These are phyloP conservation scores for Spermophilus dauricus DNA, from an alignment of 2,113 vertebrate genomes.

Conservation along the genomic window DNA sequence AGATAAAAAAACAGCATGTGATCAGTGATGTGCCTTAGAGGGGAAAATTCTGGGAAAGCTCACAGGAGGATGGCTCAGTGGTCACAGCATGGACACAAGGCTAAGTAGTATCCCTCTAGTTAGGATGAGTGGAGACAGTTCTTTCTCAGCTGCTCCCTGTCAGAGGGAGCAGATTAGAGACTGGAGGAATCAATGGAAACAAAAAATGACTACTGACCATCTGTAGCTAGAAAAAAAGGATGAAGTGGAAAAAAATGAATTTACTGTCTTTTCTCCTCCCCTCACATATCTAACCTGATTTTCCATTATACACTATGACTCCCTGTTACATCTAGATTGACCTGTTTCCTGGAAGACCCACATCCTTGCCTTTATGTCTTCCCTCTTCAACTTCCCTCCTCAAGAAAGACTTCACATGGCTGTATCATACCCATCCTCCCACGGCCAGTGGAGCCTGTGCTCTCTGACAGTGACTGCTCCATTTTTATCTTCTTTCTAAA, in stretches of 20 bases:
- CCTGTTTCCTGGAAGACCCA: background rate
- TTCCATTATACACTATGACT: background rate
- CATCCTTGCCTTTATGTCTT: background rate
- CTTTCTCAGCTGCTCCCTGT: background rate
- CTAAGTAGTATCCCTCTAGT: background rate
- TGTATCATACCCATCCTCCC: background rate
- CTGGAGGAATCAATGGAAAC: background rate
- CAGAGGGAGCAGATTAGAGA: background rate
- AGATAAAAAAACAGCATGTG: constrained; percentile 56
- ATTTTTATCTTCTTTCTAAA: background rate
- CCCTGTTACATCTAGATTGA: background rate
- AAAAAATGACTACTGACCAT: background rate
- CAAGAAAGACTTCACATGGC: background rate
- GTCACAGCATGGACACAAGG: background rate
- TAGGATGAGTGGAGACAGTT: background rate
- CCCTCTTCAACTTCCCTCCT: background rate
- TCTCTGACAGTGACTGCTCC: background rate
- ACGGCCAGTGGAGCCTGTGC: background rate
- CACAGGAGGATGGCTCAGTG: background rate
- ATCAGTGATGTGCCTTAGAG: background rate
- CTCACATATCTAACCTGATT: background rate
- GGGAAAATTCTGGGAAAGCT: constrained; percentile 1
- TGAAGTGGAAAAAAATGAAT: background rate
- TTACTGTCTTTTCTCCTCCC: background rate
- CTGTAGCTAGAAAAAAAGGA: constrained; percentile 22